Evolutionary conservation across 2,113 vertebrate genomes (phyloP).

Genomic region (Vulpes lagopus): DNA sequence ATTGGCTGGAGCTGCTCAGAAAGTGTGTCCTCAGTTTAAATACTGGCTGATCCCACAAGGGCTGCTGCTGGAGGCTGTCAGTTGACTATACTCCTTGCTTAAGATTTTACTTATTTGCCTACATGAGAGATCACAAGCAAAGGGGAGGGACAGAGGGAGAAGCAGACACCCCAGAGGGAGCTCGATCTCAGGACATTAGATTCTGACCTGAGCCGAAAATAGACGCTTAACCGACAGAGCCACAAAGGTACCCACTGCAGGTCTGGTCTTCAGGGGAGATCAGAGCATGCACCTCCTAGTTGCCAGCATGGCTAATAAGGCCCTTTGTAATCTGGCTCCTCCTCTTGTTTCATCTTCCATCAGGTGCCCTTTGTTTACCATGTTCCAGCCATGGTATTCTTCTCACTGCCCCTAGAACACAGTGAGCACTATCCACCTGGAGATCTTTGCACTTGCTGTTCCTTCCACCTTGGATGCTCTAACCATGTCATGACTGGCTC

Average conservation of each 20-base stretch:
- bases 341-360: background rate
- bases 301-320: background rate
- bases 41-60: background rate
- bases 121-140: too few species aligned
- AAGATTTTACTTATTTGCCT: too few species aligned
- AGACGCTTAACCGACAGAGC: too few species aligned
- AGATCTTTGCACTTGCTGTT: background rate
- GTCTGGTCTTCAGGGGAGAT: background rate
- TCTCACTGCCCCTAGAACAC: background rate
- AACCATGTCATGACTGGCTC: background rate
- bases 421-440: background rate
- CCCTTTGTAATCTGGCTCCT: background rate
- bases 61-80: background rate
- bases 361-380: background rate
- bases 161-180: too few species aligned
- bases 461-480: background rate
- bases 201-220: too few species aligned
- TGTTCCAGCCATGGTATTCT: background rate
- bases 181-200: too few species aligned
- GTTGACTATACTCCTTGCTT: background rate
- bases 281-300: background rate
- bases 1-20: too few species aligned
- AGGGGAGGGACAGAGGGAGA: too few species aligned
- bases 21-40: background rate
- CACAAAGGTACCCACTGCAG: too few species aligned